Base-by-base conservation (phyloP, 1,140 invertebrate genomes). In the Akabosia matsudoensis region DNA sequence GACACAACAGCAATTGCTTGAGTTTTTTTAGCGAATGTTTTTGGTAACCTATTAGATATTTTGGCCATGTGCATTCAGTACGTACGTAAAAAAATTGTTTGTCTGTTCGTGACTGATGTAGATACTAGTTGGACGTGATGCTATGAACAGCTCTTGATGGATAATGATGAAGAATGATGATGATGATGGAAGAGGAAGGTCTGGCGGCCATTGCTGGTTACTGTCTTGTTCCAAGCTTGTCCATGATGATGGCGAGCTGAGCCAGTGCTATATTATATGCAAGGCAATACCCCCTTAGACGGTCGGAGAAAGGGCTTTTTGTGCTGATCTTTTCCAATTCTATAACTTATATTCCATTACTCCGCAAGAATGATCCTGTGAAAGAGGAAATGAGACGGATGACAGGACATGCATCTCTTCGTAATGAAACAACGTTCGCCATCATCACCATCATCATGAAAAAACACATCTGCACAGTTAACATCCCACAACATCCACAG, bases 351-450 rank as follows among this genome's bases (percentile, higher is more conserved):
- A 45, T 45, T 45, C 37, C 37, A 45, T 67, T 67, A 7, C 61
- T 31, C 22, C 61, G 22, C 26, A 7, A 67, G 30, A 31, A 67
- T 67, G 54, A 56, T 28, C 61, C 61, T 67, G n/a, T 67, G 31
- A 67, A 67, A 67, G 61, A 67, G 30, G 24, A 67, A 67, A 31
- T 67, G 30, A 30, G 61, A 30, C 22, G 61, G 61, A 67, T 67
- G 61, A 67, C 30, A 67, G 61, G 30, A n/a, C 26, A 67, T 31
- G 30, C 30, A 67, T 31, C 24, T 67, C 31, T 4, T 67, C 3
- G n/a, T 67, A 67, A 67, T 67, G 61, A 67, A 67, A 16, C 61
- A n/a, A 67, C 61, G 61, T 67, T 67, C 26, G 14, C 37, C 37
- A 45, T 45, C 37, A 45, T 45, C 37, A 10, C 37, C 37, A 45